These are phyloP conservation scores for Cylloceria caligata DNA, from an alignment of 2,888 invertebrate species.

Conservation along the genomic window DNA sequence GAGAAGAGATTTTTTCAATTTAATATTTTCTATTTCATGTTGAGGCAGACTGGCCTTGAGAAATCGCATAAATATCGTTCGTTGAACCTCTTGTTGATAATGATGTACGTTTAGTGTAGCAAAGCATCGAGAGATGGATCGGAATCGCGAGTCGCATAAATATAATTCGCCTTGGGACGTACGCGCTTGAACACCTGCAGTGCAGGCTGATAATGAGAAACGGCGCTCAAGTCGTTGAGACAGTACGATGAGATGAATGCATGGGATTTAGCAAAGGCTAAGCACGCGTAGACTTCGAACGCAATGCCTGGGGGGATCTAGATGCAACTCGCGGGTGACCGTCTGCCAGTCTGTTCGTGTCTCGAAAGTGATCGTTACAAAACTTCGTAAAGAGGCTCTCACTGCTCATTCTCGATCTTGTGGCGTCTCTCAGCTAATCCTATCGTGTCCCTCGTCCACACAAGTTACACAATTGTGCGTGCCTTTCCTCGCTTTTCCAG, in stretches of 20 bases:
- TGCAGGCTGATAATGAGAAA: constrained; percentile 20
- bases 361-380: constrained; percentile 76
- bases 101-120: not conserved
- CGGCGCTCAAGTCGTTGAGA: not conserved
- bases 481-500: constrained; percentile 73
- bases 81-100: constrained; percentile 22
- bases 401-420: constrained; percentile 56
- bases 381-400: constrained; percentile 77
- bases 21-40: no score
- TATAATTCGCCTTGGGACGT: not conserved
- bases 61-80: not conserved
- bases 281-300: constrained; percentile 71
- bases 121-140: not conserved
- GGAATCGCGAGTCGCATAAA: constrained; percentile 29
- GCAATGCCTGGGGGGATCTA: constrained; percentile 73
- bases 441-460: constrained; percentile 39
- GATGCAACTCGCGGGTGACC: constrained; percentile 78
- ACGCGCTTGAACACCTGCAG: constrained; percentile 10
- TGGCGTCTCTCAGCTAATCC: constrained; percentile 59
- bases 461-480: constrained; percentile 71
- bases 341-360: constrained; percentile 71
- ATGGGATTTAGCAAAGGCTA: constrained; percentile 72
- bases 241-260: constrained; percentile 69
- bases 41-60: not conserved
- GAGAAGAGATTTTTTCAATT: no score